A percentile compares a stretch with the other conserved stretches of the same genome.
phyloP scores from a whole-genome alignment of 2,797 vertebrate genomes.

The Pempheris klunzingeri region DNA sequence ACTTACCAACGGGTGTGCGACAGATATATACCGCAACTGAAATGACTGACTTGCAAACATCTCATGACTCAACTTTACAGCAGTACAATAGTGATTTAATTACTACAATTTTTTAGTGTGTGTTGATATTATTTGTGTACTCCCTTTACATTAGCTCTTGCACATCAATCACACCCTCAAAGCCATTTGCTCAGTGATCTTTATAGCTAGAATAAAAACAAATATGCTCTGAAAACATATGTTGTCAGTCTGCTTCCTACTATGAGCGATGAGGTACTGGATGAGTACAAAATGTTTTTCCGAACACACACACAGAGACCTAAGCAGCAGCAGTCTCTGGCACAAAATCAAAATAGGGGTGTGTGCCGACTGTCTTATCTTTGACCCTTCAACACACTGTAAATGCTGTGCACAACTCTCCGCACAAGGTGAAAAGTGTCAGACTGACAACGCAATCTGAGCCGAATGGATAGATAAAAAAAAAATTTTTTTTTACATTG shows the following conservation, averaged over 20 bases:
- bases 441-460: constrained; percentile 8
- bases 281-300: background rate
- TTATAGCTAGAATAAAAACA: background rate
- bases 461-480: background rate
- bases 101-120: background rate
- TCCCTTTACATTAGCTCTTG: background rate
- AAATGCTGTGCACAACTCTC: constrained; percentile 21
- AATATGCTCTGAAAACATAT: background rate
- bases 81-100: background rate
- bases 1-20: background rate
- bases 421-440: constrained; percentile 42
- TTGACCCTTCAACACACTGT: constrained; percentile 13
- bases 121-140: background rate
- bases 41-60: constrained; percentile 1
- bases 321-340: constrained; percentile 25
- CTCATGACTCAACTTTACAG: constrained; percentile 10
- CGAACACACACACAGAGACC: background rate
- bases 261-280: background rate
- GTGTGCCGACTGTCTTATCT: constrained; percentile 6
- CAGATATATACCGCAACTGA: background rate
- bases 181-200: background rate
- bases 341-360: constrained; percentile 30
- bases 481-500: background rate
- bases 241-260: background rate
- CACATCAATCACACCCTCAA: too few relatives aligned